Conservation (phyloP, 2,888 invertebrate genomes). For the Noctua pronuba region DNA sequence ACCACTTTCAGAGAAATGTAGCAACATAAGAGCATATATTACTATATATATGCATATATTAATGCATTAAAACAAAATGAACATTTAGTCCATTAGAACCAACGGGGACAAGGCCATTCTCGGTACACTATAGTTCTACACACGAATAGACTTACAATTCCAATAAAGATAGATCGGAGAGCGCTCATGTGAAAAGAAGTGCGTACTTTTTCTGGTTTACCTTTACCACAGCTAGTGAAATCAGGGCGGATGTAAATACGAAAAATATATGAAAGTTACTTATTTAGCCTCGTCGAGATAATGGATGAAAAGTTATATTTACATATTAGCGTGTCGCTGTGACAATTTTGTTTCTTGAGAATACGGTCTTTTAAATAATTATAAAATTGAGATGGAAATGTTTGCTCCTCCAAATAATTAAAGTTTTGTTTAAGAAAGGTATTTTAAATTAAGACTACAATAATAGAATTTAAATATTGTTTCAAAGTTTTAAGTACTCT, state of each 20-base stretch:
- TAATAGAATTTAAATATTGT: slow-evolving; percentile 59
- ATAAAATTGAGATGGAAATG: slow-evolving; percentile 9
- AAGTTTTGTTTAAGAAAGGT: slow-evolving; percentile 41
- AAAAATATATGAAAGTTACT: background rate
- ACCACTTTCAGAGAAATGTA: no score
- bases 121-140: background rate
- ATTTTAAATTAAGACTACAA: slow-evolving; percentile 38
- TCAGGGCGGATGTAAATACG: background rate
- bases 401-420: slow-evolving; percentile 40
- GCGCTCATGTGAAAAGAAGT: no score
- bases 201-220: no score
- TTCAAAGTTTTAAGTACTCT: slow-evolving; percentile 51
- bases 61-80: background rate
- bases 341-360: background rate
- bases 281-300: background rate
- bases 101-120: no score
- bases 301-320: background rate
- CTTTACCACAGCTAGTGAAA: background rate
- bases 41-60: no score
- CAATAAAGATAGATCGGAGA: background rate
- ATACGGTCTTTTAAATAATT: slow-evolving; percentile 2
- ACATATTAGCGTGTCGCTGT: background rate
- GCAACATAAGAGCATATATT: no score
- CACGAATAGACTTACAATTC: background rate
- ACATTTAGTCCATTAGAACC: background rate